Conservation (phyloP, 2,888 invertebrate genomes). For the Lycocerus yunnanus region DNA sequence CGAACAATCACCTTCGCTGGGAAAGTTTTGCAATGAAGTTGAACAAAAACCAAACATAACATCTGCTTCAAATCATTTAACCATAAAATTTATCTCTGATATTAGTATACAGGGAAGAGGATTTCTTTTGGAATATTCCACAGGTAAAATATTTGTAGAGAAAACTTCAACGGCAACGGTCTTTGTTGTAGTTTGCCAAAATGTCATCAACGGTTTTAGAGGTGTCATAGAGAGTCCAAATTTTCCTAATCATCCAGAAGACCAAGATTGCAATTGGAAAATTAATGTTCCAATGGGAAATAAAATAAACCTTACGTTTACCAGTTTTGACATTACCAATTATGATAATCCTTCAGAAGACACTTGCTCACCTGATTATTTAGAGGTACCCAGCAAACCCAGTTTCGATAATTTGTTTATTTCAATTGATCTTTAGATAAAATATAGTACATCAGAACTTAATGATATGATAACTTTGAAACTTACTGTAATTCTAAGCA, state of each 20-base stretch:
- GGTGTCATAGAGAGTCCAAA: constrained; percentile 88
- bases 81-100: constrained; percentile 76
- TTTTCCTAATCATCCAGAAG: constrained; percentile 68
- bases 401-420: too few relatives aligned
- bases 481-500: constrained; percentile 57
- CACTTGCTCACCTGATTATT: constrained; percentile 65
- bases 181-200: constrained; percentile 63
- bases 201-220: constrained; percentile 64
- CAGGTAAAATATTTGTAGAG: constrained; percentile 51
- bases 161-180: constrained; percentile 7
- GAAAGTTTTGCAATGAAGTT: constrained; percentile 66
- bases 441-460: constrained; percentile 39
- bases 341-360: background rate
- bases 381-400: too few relatives aligned
- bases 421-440: constrained; percentile 1
- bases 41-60: constrained; percentile 56
- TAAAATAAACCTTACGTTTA: constrained; percentile 79
- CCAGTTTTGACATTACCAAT: constrained; percentile 68
- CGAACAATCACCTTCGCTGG: constrained; percentile 60
- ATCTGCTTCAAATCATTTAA: constrained; percentile 67
- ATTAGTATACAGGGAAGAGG: constrained; percentile 68
- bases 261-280: constrained; percentile 75
- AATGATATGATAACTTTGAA: constrained; percentile 42
- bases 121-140: constrained; percentile 75
- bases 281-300: constrained; percentile 78